Evolutionary conservation across 2,888 invertebrate species (phyloP).

Genomic region (Ditula angustiorana): DNA sequence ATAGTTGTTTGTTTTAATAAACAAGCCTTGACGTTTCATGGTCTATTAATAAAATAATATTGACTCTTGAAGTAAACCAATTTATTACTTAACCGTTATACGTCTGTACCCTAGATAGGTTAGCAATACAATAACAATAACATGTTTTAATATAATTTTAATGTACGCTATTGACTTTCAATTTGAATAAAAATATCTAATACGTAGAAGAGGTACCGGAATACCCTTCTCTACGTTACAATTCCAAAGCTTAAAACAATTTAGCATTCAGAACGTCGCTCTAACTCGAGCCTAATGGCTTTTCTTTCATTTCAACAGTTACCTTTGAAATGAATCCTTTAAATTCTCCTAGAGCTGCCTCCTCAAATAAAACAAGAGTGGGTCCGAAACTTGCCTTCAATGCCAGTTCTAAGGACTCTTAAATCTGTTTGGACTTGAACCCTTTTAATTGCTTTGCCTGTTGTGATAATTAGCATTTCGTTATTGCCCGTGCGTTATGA

Average conservation of each 20-base stretch:
- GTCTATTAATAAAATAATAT: too few relatives aligned
- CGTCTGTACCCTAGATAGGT: too few relatives aligned
- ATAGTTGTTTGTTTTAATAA: too few relatives aligned
- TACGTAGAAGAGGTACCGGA: too few relatives aligned
- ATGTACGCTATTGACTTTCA: background rate
- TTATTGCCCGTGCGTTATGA: conserved; percentile 8
- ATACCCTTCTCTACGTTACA: background rate
- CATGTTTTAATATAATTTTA: too few relatives aligned
- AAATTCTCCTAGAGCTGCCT: conserved; percentile 8
- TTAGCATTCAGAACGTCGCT: conserved; percentile 10
- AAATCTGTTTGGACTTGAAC: conserved; percentile 17
- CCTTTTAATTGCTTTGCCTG: background rate
- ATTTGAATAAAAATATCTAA: too few relatives aligned
- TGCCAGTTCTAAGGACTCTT: conserved; percentile 14
- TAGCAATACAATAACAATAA: too few relatives aligned
- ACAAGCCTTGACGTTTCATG: too few relatives aligned
- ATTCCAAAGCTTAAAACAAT: background rate
- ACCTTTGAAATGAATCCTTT: conserved; percentile 7
- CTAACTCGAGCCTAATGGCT: background rate
- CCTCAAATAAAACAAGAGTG: conserved; percentile 9
- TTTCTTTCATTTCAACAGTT: conserved; percentile 1
- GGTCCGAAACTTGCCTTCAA: conserved; percentile 4
- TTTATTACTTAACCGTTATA: too few relatives aligned
- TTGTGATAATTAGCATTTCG: conserved; percentile 8
- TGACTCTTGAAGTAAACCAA: too few relatives aligned